Base-by-base conservation (phyloP, 2,113 vertebrate genomes). In the Perca schrenkii region DNA sequence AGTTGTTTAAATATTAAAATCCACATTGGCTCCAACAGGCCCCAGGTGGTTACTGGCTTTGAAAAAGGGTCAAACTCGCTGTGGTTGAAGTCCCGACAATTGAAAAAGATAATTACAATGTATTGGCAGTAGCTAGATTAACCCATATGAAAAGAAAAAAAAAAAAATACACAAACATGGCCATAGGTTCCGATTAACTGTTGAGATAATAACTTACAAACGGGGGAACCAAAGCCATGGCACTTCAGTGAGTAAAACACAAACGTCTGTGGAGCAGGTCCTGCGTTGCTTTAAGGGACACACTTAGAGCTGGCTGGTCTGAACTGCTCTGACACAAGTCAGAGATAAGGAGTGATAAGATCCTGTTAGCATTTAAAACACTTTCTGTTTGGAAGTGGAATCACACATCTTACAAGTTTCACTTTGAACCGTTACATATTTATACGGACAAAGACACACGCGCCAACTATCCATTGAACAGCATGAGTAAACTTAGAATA, bases 161-260 rank as follows among this genome's bases (percentile, higher is more conserved):
- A 34, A 34, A 34, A 53, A 61, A 61, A 70, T 10, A 46, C 22
- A 79, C 21, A 86, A 80, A 86, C 77, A 77, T 77, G 62, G 40
- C 62, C 62, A 31, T 15, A 62, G 69, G 78, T 79, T 88, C 66
- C 52, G 1, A 53, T 65, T 52, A 46, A 25, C 54, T 31, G 71
- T 58, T 69, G 46, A 74, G 62, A 86, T 60, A 58, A 72, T 71
- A 60, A 80, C 52, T 66, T 71, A 82, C 53, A 64, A 47, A 43
- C 36, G 47, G 52, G 74, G 52, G 74, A 89, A 86, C 69, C 52
- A 49, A 36, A 74, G 80, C 50, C 67, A 80, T 80, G 86, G 88
- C 86, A 90, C 92, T 78, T 88, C 6, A 87, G 70, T 67, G 75
- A 81, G 79, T 65, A 17, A 78, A 78, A 86, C 46, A 82, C 14